Percentiles rank a stretch among this genome's conserved stretches.
Conservation (phyloP, 2,888 invertebrate genomes). For the Melitaea athalia region DNA sequence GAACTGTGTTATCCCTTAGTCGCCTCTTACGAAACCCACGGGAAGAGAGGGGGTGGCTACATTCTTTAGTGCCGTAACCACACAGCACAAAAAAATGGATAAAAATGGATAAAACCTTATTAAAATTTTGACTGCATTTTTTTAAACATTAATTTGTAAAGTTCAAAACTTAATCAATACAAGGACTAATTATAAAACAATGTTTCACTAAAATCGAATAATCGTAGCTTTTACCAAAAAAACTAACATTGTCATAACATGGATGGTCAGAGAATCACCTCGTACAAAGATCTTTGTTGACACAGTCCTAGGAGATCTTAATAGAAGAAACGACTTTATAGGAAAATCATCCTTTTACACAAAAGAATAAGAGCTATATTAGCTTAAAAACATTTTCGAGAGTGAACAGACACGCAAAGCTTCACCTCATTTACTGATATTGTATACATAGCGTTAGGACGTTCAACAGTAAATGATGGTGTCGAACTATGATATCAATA, state of each 20-base stretch:
- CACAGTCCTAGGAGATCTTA: conserved; percentile 11
- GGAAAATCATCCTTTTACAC: neutral
- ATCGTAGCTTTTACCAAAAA: conserved; percentile 3
- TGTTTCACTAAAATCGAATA: neutral
- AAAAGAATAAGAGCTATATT: conserved; percentile 9
- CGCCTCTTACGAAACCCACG: too few species aligned
- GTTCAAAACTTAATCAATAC: too few species aligned
- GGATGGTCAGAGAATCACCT: conserved; percentile 13
- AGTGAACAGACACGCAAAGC: conserved; percentile 15
- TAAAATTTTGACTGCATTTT: too few species aligned
- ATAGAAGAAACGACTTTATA: neutral
- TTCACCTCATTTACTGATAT: conserved; percentile 59
- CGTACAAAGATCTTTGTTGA: conserved; percentile 26
- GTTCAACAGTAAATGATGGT: conserved; percentile 43
- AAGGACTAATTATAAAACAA: neutral
- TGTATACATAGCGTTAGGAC: conserved; percentile 48
- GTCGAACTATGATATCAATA: conserved; percentile 17
- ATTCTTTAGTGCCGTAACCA: too few species aligned
- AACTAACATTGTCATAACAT: conserved; percentile 7
- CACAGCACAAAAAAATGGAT: too few species aligned
- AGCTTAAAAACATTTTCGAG: neutral
- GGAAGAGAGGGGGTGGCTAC: too few species aligned
- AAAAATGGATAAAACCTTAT: too few species aligned
- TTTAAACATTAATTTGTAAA: too few species aligned
- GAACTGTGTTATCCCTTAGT: too few species aligned